Evolutionary conservation across 2,888 invertebrate genomes (phyloP).

Genomic region (Deroplatys truncata): DNA sequence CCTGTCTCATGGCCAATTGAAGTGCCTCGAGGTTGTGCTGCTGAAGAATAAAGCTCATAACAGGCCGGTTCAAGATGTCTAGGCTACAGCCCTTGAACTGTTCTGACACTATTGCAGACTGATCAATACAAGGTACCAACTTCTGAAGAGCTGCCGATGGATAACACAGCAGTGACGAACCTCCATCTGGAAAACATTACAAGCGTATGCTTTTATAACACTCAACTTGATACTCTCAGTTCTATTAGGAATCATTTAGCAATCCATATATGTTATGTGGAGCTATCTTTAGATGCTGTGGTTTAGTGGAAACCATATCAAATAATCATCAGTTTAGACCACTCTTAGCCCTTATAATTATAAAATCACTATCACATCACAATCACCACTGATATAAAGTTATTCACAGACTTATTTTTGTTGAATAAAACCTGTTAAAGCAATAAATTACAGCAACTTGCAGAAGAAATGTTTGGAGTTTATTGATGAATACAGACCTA

Average conservation of each 20-base stretch:
- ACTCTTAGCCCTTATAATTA: no score
- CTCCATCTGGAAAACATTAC: slow-evolving; percentile 54
- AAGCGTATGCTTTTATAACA: neutral
- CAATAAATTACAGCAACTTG: no score
- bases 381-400: no score
- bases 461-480: no score
- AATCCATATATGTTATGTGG: no score
- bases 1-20: slow-evolving; percentile 82
- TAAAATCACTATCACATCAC: no score
- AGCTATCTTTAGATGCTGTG: no score
- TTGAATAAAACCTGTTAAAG: no score
- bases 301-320: no score
- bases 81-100: slow-evolving; percentile 46
- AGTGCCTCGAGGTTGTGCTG: slow-evolving; percentile 81
- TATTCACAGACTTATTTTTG: no score
- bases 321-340: no score
- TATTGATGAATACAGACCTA: no score
- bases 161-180: slow-evolving; percentile 78
- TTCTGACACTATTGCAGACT: slow-evolving; percentile 48
- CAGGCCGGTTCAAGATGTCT: slow-evolving; percentile 70
- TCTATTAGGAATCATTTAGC: neutral
- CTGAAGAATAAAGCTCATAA: slow-evolving; percentile 80
- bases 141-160: slow-evolving; percentile 84
- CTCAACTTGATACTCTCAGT: slow-evolving; percentile 7
- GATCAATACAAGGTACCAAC: slow-evolving; percentile 64